These are phyloP conservation scores for Hapalemur alaotrensis DNA, from an alignment of 2,797 vertebrate genomes.

Conservation along the genomic window DNA sequence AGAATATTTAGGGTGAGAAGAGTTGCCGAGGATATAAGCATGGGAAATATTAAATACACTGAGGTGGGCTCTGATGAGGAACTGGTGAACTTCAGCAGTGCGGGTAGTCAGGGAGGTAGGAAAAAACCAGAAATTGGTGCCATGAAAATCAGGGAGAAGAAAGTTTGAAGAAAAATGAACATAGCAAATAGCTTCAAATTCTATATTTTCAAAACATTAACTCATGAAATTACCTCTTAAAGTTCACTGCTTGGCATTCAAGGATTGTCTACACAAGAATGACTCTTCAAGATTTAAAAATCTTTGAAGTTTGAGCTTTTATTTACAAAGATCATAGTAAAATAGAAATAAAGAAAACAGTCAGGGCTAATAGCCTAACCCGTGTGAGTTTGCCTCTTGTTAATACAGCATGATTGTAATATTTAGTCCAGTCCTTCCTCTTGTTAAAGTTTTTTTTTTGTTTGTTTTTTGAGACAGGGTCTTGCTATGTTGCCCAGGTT, in stretches of 20 bases:
- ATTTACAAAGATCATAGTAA: not conserved
- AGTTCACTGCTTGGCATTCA: constrained; percentile 3
- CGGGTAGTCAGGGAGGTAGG: not conserved
- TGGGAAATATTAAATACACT: not conserved
- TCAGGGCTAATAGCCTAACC: not conserved
- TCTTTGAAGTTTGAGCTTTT: not conserved
- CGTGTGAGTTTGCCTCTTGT: not conserved
- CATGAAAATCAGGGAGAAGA: not conserved
- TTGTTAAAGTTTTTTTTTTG: not conserved
- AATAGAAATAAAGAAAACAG: not conserved
- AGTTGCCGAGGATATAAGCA: not conserved
- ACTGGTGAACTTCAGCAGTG: not conserved
- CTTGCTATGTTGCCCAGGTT: not conserved
- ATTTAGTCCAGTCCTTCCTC: not conserved
- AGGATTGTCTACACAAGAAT: not conserved
- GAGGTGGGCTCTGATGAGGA: not conserved
- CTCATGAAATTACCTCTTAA: not conserved
- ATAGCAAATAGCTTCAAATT: not conserved
- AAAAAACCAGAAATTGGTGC: not conserved
- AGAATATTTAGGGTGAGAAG: not conserved
- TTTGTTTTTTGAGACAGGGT: not conserved
- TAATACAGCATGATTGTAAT: not conserved
- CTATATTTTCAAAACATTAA: constrained; percentile 1
- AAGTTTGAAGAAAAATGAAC: not conserved
- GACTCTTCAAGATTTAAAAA: not conserved